Percentiles rank a stretch among this genome's conserved stretches.
phyloP scores from a whole-genome alignment of 2,888 invertebrate genomes.

The Sinhomidia bicolor region DNA sequence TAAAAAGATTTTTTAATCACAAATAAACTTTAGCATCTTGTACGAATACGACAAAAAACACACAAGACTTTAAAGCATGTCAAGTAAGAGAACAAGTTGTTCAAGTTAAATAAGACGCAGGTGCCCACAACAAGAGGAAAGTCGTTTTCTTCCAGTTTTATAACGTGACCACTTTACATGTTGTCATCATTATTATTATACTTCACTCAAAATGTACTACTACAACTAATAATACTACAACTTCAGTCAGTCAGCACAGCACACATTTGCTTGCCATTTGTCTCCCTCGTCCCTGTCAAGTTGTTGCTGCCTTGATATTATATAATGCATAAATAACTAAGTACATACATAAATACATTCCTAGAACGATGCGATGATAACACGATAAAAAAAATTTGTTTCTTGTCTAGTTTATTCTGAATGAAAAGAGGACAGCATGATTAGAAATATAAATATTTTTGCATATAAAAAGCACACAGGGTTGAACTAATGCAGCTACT shows the following conservation, averaged over 20 bases:
- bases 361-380: too few species aligned
- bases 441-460: neutral
- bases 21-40: neutral
- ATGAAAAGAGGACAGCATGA: constrained; percentile 1
- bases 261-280: neutral
- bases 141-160: constrained; percentile 6
- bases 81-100: neutral
- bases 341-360: neutral
- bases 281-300: neutral
- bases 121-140: constrained; percentile 13
- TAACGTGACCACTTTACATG: constrained; percentile 19
- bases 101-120: constrained; percentile 1
- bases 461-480: neutral
- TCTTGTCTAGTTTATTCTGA: neutral
- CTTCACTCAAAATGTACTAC: neutral
- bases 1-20: neutral
- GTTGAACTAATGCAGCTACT: neutral
- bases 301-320: neutral
- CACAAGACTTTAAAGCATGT: neutral
- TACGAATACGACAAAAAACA: too few species aligned
- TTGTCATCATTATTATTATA: neutral
- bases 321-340: neutral
- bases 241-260: neutral
- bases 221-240: too few species aligned
- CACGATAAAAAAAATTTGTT: neutral